Percentiles rank a stretch among this genome's conserved stretches.
phyloP scores from a whole-genome alignment of 1,140 invertebrate species.

The Rhysida immarginata region DNA sequence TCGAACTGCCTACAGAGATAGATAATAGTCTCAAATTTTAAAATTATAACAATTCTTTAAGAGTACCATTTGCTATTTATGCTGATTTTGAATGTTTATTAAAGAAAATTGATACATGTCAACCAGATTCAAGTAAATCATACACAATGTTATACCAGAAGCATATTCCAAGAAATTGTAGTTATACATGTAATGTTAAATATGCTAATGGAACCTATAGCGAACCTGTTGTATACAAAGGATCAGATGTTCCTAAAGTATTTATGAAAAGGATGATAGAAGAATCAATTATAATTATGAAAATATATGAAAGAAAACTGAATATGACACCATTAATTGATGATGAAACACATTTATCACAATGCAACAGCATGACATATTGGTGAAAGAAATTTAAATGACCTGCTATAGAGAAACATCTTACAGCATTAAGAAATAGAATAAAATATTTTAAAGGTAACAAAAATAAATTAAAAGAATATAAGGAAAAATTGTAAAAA shows the following conservation, averaged over 20 bases:
- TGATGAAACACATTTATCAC: neutral
- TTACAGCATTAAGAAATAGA: constrained; percentile 13
- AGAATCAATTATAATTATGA: neutral
- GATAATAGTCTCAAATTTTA: neutral
- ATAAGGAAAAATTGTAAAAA: constrained; percentile 11
- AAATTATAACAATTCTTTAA: neutral
- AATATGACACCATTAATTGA: neutral
- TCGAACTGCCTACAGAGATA: neutral
- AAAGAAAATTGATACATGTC: neutral
- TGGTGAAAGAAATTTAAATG: neutral
- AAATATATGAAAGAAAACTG: neutral
- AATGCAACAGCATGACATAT: neutral
- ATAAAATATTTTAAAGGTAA: constrained; percentile 18
- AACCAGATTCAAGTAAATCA: neutral
- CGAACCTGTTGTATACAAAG: neutral
- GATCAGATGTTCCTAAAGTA: neutral
- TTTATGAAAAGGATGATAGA: neutral
- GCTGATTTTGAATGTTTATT: neutral
- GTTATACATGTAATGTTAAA: neutral
- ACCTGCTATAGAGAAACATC: constrained; percentile 9
- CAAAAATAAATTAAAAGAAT: constrained; percentile 17
- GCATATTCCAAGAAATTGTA: neutral
- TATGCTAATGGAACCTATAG: neutral
- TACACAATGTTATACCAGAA: neutral
- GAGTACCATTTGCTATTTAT: neutral